These are phyloP conservation scores for Herminia tarsipennalis DNA, from an alignment of 2,888 invertebrate species.

Conservation along the genomic window DNA sequence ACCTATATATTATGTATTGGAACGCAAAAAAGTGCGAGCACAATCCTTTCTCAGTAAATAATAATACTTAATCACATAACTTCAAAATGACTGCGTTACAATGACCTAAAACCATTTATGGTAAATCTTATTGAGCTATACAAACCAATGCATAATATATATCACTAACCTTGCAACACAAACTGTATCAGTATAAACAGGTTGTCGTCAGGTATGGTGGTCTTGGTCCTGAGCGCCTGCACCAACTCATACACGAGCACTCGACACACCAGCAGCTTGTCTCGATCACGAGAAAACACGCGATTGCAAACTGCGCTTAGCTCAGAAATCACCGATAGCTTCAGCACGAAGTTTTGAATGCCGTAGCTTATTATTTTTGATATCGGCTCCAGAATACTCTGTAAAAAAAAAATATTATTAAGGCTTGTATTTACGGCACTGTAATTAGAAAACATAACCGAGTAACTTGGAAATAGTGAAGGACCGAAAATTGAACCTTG, in stretches of 20 bases:
- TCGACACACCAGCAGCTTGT: slow-evolving; percentile 96
- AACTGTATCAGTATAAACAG: slow-evolving; percentile 95
- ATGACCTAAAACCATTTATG: too few species aligned
- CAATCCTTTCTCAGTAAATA: too few species aligned
- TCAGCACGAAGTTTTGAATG: slow-evolving; percentile 95
- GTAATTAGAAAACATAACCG: too few species aligned
- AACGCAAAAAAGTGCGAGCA: too few species aligned
- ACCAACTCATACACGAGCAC: slow-evolving; percentile 97
- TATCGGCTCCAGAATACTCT: slow-evolving; percentile 96
- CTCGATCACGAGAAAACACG: slow-evolving; percentile 96
- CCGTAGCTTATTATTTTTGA: slow-evolving; percentile 97
- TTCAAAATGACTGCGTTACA: too few species aligned
- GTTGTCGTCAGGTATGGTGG: slow-evolving; percentile 97
- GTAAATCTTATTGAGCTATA: too few species aligned
- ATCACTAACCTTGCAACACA: slow-evolving; percentile 89
- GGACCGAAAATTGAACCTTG: too few species aligned
- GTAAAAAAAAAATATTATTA: slow-evolving; percentile 18
- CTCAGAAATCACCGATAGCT: slow-evolving; percentile 92
- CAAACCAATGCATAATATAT: too few species aligned
- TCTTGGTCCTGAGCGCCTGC: slow-evolving; percentile 98
- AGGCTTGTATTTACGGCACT: too few species aligned
- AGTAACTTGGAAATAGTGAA: too few species aligned
- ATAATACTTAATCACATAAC: too few species aligned
- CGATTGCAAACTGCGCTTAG: slow-evolving; percentile 96
- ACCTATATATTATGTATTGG: too few species aligned